Conservation (phyloP, 2,113 vertebrate genomes). For the Carlito syrichta region DNA sequence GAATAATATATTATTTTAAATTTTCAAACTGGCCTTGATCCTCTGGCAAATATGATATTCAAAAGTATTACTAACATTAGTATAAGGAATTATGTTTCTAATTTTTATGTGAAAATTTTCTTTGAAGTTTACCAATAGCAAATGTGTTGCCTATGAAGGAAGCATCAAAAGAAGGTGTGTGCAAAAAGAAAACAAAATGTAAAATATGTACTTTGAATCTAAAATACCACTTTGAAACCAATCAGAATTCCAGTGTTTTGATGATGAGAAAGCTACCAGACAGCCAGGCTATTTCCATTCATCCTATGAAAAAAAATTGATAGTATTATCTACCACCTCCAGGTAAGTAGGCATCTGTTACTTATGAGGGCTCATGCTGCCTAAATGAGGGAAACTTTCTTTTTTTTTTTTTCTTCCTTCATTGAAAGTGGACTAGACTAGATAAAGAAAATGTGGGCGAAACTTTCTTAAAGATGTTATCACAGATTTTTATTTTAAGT, state of each 20-base stretch:
- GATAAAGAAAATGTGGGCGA: no score
- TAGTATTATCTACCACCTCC: conserved; percentile 91
- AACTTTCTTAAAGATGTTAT: conserved; percentile 94
- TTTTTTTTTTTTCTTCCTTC: no score
- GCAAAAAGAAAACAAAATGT: conserved; percentile 78
- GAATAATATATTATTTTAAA: conserved; percentile 91
- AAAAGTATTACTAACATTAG: conserved; percentile 89
- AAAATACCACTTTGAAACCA: conserved; percentile 81
- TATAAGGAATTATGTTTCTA: conserved; percentile 81
- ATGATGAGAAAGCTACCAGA: conserved; percentile 86
- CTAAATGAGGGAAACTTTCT: conserved; percentile 93
- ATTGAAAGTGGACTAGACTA: no score
- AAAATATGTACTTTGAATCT: conserved; percentile 75
- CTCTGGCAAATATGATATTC: conserved; percentile 86
- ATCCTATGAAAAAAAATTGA: conserved; percentile 89
- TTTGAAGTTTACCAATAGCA: conserved; percentile 90
- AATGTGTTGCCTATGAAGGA: conserved; percentile 86
- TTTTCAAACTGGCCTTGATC: conserved; percentile 87
- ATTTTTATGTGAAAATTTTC: conserved; percentile 89
- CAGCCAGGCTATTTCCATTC: conserved; percentile 88
- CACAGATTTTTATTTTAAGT: conserved; percentile 96
- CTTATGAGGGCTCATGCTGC: conserved; percentile 92
- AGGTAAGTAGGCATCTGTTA: conserved; percentile 90
- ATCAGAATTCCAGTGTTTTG: conserved; percentile 78
- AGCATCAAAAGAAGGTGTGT: conserved; percentile 78